Conservation (phyloP, 1,140 invertebrate genomes). For the Aphis gossypii region DNA sequence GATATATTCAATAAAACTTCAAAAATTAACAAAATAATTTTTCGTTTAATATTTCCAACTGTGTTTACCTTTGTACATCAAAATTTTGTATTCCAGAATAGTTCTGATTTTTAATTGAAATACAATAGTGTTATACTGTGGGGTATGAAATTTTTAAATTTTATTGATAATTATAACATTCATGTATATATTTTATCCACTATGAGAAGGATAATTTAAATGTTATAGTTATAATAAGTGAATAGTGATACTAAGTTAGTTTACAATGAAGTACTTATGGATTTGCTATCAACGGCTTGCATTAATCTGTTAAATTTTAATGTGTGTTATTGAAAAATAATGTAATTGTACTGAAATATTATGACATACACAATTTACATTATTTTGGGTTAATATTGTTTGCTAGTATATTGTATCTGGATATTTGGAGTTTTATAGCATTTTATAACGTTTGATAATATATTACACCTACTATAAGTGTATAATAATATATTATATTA, state of each 20-base stretch:
- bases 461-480: too few relatives aligned
- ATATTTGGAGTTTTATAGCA: too few relatives aligned
- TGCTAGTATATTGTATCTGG: too few relatives aligned
- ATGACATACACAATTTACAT: too few relatives aligned
- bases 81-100: neutral
- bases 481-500: too few relatives aligned
- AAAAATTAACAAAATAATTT: neutral
- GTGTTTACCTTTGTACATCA: neutral
- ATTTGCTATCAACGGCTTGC: neutral
- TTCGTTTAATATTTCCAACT: neutral
- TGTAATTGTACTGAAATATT: too few relatives aligned
- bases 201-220: neutral
- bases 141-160: neutral
- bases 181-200: neutral
- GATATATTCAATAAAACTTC: constrained; percentile 44
- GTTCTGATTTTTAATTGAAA: neutral
- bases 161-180: neutral
- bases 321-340: too few relatives aligned
- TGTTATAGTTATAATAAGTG: neutral
- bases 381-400: too few relatives aligned
- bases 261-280: neutral
- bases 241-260: neutral
- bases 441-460: too few relatives aligned
- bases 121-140: neutral
- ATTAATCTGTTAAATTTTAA: too few relatives aligned